Evolutionary conservation across 2,888 invertebrate genomes (phyloP).

Genomic region (Drosophila emarginata): DNA sequence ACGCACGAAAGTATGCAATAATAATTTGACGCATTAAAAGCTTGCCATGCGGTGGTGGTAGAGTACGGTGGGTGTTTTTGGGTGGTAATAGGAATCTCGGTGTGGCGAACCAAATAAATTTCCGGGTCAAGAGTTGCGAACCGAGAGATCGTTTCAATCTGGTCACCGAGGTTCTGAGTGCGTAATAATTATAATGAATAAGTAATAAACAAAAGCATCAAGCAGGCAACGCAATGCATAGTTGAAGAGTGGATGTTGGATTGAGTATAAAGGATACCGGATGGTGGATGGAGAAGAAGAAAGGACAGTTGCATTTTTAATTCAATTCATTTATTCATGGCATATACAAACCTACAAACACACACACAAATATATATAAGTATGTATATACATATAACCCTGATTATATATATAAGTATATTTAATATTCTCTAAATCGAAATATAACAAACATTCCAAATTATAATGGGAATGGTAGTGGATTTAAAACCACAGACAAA

Average conservation of each 20-base stretch:
- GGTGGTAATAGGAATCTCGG: not conserved
- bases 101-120: not conserved
- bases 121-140: not conserved
- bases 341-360: not conserved
- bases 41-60: not conserved
- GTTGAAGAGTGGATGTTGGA: not conserved
- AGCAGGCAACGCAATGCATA: slow-evolving; percentile 12
- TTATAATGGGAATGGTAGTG: not conserved
- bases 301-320: slow-evolving; percentile 38
- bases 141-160: not conserved
- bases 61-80: not conserved
- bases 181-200: slow-evolving; percentile 41
- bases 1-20: slow-evolving; percentile 51
- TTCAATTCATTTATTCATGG: slow-evolving; percentile 36
- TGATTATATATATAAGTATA: not conserved
- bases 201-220: slow-evolving; percentile 29
- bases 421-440: not conserved
- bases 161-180: slow-evolving; percentile 3
- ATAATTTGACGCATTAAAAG: slow-evolving; percentile 50
- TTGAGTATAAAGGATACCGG: not conserved
- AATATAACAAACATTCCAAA: not conserved
- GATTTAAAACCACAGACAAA: not conserved
- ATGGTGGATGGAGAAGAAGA: not conserved
- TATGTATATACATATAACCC: not conserved
- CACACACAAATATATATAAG: slow-evolving; percentile 2